These are phyloP conservation scores for Neosilurus hyrtlii DNA, from an alignment of 2,797 vertebrate species.

Conservation along the genomic window DNA sequence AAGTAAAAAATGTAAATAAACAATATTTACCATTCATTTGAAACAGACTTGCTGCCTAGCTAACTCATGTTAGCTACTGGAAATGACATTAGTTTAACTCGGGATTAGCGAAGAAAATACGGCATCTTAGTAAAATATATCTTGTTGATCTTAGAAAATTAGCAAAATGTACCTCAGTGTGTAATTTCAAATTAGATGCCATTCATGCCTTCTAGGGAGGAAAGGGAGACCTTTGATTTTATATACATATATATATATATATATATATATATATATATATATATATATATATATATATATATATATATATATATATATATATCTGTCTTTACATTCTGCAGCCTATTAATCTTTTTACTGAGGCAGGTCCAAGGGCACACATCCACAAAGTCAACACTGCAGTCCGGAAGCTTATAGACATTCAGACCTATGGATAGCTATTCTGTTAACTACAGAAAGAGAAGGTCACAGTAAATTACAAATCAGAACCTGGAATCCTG, in stretches of 20 bases:
- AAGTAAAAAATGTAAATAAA: background rate
- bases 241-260: too few relatives aligned
- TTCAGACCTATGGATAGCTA: background rate
- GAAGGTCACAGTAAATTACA: background rate
- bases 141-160: background rate
- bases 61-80: background rate
- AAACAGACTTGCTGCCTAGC: background rate
- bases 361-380: background rate
- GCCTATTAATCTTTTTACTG: background rate
- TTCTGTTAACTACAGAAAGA: background rate
- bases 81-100: background rate
- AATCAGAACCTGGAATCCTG: background rate
- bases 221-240: background rate
- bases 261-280: too few relatives aligned
- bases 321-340: background rate
- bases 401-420: background rate
- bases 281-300: too few relatives aligned
- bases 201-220: background rate
- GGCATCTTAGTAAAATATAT: background rate
- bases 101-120: too few relatives aligned
- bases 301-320: too few relatives aligned
- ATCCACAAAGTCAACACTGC: constrained; percentile 1
- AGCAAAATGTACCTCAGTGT: background rate
- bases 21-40: background rate
- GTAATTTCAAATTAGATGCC: background rate